Evolutionary conservation across 1,140 invertebrate genomes (phyloP), one percentile per base, ranked within the genome.

Genomic region (Drosophila jambulina): DNA sequence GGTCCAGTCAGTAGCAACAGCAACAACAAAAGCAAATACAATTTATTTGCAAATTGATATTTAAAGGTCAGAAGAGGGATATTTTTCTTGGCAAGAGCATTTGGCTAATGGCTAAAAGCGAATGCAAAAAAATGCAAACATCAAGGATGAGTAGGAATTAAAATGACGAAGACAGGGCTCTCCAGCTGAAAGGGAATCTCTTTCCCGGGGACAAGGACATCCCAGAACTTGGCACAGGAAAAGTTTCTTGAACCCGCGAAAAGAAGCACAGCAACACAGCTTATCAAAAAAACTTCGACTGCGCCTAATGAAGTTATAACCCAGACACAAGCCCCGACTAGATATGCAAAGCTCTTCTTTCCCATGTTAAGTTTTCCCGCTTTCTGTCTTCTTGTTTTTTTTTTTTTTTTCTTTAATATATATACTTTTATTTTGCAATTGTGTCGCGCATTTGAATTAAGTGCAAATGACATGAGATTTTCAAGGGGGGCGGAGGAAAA

Each of bases 391-490:
- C 0, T 6, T 12, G 4, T 6, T 27, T 32, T 29, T 23, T 65
- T 29, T 42, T 51, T 29, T 63, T 23, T 58, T 27, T 60, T 27
- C n/a, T 62, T 25, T 48, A 38, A 23, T 43, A 45, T 36, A 10
- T 43, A 40, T 54, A 45, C 34, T 71, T 82, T 82, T 67, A 69
- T 90, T 82, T 80, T 53, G 78, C 85, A 76, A 91, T 91, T 92
- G 91, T 92, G 91, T 92, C 84, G 85, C 82, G 91, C 83, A 92
- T 91, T 92, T 88, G 91, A 92, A 92, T 92, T 92, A 92, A 92
- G 91, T 92, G 91, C 82, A 90, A 92, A 92, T 92, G 91, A 92
- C 84, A 92, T 77, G 86, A 87, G 84, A 88, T 91, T 88, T 90
- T 80, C 51, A 25, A 1, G 5, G 19, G 25, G 25, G 53, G 12